Conservation (phyloP, 2,888 invertebrate species). For the Coleophora deauratella region DNA sequence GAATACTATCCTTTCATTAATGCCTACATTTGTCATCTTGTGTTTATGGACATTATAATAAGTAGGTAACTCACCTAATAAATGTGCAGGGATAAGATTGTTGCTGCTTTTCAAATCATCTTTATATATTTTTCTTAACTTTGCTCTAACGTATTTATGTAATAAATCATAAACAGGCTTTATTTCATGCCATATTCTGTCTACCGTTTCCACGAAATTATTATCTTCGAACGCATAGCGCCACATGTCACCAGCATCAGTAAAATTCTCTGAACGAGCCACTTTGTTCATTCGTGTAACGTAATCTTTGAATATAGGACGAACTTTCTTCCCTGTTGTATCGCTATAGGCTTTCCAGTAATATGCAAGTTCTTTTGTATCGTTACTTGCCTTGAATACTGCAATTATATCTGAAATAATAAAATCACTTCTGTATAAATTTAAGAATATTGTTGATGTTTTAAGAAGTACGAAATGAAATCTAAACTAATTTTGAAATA, state of each 20-base stretch:
- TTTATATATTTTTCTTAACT: constrained; percentile 67
- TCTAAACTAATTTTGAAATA: too few relatives aligned
- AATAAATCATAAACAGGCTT: constrained; percentile 78
- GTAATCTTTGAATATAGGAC: constrained; percentile 74
- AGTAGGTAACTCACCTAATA: constrained; percentile 74
- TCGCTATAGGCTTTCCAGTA: constrained; percentile 80
- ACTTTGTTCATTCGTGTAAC: constrained; percentile 77
- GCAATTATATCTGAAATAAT: constrained; percentile 48
- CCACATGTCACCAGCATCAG: constrained; percentile 65
- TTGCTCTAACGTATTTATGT: constrained; percentile 76
- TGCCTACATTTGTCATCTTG: too few relatives aligned
- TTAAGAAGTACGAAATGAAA: too few relatives aligned
- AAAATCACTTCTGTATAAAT: too few relatives aligned
- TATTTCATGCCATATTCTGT: constrained; percentile 71
- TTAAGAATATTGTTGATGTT: too few relatives aligned
- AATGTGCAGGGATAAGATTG: constrained; percentile 79
- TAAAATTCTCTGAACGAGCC: constrained; percentile 68
- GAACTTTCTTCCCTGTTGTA: constrained; percentile 76
- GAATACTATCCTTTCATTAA: too few relatives aligned
- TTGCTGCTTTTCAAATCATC: constrained; percentile 51
- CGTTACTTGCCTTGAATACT: constrained; percentile 61
- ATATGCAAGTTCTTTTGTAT: constrained; percentile 76
- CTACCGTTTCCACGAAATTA: constrained; percentile 52
- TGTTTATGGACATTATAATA: too few relatives aligned
- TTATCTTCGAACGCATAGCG: constrained; percentile 58